Conservation (phyloP, 2,797 vertebrate species). For the Chelidonichthys spinosus region DNA sequence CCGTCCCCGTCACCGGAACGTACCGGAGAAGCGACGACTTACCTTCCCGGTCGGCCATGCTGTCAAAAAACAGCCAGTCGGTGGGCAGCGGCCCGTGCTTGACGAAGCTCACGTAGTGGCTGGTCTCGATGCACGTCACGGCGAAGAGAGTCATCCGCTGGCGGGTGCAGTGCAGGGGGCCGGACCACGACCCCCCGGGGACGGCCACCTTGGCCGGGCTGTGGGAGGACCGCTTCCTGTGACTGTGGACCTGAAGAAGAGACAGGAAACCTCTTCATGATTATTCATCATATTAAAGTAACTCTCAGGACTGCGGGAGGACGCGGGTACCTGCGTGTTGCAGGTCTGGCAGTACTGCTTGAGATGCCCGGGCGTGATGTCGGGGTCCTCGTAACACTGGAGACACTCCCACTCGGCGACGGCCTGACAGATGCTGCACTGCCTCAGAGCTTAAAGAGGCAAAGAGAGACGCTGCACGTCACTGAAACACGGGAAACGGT, state of each 20-base stretch:
- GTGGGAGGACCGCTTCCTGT: constrained; percentile 82
- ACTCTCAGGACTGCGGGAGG: too few relatives aligned
- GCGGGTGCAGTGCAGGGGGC: constrained; percentile 71
- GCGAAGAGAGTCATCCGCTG: constrained; percentile 86
- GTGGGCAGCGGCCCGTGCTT: constrained; percentile 76
- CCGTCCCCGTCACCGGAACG: accelerated
- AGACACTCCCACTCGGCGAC: constrained; percentile 86
- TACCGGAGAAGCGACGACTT: constrained; percentile 18
- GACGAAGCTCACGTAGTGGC: constrained; percentile 90
- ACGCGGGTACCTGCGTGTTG: constrained; percentile 78
- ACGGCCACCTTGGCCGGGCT: constrained; percentile 65
- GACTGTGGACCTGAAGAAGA: constrained; percentile 85
- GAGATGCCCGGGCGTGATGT: constrained; percentile 84
- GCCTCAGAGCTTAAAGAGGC: constrained; percentile 79
- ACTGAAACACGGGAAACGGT: too few relatives aligned
- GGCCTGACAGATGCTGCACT: constrained; percentile 89
- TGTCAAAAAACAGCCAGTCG: constrained; percentile 91
- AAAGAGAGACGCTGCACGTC: background rate
- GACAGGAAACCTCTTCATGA: too few relatives aligned
- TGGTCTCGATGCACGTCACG: constrained; percentile 90
- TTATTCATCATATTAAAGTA: too few relatives aligned
- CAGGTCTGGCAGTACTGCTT: constrained; percentile 89
- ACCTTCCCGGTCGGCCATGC: constrained; percentile 91
- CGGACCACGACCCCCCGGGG: constrained; percentile 69
- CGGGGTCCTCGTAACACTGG: constrained; percentile 85